phyloP scores from a whole-genome alignment of 2,113 vertebrate genomes.

The Paratilapia polleni region DNA sequence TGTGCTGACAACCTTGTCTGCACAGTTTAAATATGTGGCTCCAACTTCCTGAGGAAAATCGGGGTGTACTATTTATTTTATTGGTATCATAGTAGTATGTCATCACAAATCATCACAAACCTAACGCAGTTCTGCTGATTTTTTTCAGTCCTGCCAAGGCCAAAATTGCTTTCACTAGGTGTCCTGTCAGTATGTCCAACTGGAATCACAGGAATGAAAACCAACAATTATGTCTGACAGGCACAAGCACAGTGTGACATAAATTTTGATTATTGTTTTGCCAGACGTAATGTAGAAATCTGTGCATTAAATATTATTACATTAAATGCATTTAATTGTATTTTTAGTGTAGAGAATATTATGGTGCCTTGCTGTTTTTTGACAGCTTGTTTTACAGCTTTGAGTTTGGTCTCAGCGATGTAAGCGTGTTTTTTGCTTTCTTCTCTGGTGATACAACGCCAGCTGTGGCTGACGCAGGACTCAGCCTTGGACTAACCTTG shows the following conservation, averaged over 20 bases:
- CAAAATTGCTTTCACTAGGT: constrained; percentile 27
- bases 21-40: constrained; percentile 17
- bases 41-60: constrained; percentile 11
- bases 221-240: background rate
- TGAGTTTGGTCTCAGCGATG: background rate
- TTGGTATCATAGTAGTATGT: background rate
- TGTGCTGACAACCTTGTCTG: constrained; percentile 23
- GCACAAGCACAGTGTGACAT: background rate
- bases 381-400: constrained; percentile 1
- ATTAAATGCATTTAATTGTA: background rate
- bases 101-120: background rate
- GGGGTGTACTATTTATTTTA: constrained; percentile 13
- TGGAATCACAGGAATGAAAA: constrained; percentile 10
- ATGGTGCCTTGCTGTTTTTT: background rate
- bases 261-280: background rate
- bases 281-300: background rate
- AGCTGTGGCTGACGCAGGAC: background rate
- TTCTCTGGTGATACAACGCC: background rate
- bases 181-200: constrained; percentile 12
- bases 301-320: background rate
- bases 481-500: constrained; percentile 33
- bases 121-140: background rate
- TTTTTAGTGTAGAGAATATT: background rate
- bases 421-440: background rate
- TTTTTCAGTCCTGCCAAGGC: constrained; percentile 5